phyloP scores from a whole-genome alignment of 2,797 vertebrate genomes.

The Pitangus sulphuratus region DNA sequence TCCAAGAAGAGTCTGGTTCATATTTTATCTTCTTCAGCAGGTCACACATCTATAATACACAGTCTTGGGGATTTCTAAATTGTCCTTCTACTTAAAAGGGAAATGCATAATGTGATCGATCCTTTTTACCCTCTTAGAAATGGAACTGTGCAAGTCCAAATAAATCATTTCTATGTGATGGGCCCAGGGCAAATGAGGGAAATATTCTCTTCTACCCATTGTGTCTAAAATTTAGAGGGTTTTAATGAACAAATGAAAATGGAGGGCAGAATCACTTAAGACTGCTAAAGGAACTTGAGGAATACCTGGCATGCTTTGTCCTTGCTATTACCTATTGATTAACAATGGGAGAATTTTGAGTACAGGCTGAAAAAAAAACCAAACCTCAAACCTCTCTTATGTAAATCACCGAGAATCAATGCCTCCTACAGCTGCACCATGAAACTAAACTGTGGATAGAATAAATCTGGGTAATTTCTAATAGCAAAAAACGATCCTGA shows the following conservation, averaged over 20 bases:
- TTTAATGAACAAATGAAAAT: neutral
- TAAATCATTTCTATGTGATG: slow-evolving; percentile 5
- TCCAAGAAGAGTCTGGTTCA: neutral
- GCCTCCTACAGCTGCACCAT: neutral
- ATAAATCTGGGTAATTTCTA: neutral
- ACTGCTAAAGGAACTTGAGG: neutral
- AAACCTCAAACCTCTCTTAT: neutral
- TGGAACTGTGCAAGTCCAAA: neutral
- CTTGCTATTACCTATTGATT: slow-evolving; percentile 24
- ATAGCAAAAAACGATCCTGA: neutral
- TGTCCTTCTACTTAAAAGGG: neutral
- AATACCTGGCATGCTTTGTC: neutral
- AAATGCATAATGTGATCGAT: neutral
- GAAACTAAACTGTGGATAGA: neutral
- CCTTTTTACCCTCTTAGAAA: neutral
- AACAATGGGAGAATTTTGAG: neutral
- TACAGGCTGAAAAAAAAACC: neutral
- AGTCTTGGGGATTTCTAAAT: neutral
- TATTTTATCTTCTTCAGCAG: slow-evolving; percentile 18
- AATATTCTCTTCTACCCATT: neutral
- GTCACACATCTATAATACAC: neutral
- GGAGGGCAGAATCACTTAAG: neutral
- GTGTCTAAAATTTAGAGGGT: neutral
- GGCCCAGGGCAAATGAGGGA: neutral
- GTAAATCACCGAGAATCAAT: slow-evolving; percentile 5